phyloP scores from a whole-genome alignment of 2,797 vertebrate species.

The Sus cebifrons region DNA sequence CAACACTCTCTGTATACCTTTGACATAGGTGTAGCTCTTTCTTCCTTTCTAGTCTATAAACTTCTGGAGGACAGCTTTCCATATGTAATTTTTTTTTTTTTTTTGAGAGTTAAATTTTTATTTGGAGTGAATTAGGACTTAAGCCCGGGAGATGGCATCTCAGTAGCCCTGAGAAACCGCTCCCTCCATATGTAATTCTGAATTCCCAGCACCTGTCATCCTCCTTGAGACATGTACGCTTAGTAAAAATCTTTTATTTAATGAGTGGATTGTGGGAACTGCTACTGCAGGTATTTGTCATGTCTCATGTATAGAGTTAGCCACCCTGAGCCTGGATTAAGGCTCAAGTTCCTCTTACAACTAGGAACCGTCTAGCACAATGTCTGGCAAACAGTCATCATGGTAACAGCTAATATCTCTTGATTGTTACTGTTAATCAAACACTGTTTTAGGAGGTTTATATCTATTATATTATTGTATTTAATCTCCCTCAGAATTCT shows the following conservation, averaged over 20 bases:
- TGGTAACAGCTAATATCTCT: background rate
- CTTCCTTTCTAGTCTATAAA: background rate
- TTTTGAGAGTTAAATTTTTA: no score
- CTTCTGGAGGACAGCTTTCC: background rate
- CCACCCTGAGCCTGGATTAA: background rate
- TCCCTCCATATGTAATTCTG: background rate
- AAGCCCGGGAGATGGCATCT: no score
- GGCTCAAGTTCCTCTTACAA: background rate
- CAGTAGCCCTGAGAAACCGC: no score
- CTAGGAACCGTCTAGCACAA: background rate
- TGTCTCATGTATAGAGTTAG: background rate
- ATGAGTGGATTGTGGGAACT: background rate
- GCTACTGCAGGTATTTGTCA: background rate
- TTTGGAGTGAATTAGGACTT: no score
- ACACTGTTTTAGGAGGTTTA: background rate
- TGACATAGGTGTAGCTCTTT: background rate
- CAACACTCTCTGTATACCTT: background rate
- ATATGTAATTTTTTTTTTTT: background rate
- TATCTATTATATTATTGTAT: background rate
- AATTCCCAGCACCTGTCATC: background rate
- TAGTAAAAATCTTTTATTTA: slow-evolving; percentile 57
- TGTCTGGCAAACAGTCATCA: background rate
- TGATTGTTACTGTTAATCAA: background rate
- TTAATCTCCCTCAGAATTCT: background rate
- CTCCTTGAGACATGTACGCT: background rate